Conservation (phyloP, 2,797 vertebrate genomes). For the Mus spretus region DNA sequence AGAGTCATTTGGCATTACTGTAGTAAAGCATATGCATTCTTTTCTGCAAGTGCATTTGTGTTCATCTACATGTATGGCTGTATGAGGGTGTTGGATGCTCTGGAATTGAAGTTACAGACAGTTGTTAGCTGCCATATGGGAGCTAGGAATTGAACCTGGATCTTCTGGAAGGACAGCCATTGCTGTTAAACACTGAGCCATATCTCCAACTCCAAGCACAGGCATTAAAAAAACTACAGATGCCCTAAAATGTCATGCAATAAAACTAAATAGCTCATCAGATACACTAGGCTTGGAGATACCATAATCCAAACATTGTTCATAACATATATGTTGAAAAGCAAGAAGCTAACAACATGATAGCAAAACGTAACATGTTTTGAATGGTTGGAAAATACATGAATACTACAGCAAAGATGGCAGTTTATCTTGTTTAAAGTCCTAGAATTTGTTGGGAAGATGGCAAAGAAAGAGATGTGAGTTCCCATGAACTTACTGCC, state of each 20-base stretch:
- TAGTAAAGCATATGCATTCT: not conserved
- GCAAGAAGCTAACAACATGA: not conserved
- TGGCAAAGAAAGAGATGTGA: not conserved
- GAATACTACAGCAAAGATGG: not conserved
- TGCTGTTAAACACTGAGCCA: not conserved
- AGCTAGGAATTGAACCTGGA: not conserved
- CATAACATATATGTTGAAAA: not conserved
- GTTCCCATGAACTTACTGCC: not conserved
- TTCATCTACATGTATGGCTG: not conserved
- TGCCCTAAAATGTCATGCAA: not conserved
- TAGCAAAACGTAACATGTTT: not conserved
- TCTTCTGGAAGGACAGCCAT: not conserved
- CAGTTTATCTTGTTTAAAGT: not conserved
- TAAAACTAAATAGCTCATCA: not conserved
- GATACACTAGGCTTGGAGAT: not conserved
- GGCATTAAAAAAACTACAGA: not conserved
- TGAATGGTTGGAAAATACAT: not conserved
- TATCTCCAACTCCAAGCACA: not conserved
- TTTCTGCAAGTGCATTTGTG: not conserved
- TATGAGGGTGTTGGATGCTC: not conserved
- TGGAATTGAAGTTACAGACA: not conserved
- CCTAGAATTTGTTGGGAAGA: not conserved
- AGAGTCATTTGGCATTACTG: not conserved
- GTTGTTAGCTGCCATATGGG: not conserved
- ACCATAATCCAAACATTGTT: not conserved